These are phyloP conservation scores for Amblyopsis hoosieri DNA, from an alignment of 2,797 vertebrate species.

Conservation along the genomic window DNA sequence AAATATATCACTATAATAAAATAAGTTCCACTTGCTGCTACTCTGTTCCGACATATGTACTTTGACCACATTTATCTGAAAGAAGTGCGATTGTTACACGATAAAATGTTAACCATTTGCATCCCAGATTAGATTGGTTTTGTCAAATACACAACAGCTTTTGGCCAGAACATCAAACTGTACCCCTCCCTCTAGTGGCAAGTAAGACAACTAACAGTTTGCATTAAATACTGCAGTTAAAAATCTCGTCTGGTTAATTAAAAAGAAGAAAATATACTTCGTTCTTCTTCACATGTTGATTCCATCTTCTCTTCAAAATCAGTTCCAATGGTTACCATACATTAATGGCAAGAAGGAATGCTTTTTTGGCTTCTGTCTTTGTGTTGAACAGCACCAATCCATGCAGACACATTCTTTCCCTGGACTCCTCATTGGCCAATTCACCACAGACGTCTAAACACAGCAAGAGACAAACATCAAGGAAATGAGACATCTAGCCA, in stretches of 20 bases:
- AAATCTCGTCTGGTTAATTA: slow-evolving; percentile 52
- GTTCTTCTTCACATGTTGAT: slow-evolving; percentile 30
- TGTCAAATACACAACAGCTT: slow-evolving; percentile 59
- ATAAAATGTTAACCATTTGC: slow-evolving; percentile 33
- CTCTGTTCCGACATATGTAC: slow-evolving; percentile 42
- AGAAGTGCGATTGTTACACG: slow-evolving; percentile 53
- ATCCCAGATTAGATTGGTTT: slow-evolving; percentile 35
- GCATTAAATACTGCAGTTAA: slow-evolving; percentile 20
- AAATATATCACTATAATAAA: slow-evolving; percentile 81
- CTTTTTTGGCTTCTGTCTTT: slow-evolving; percentile 54
- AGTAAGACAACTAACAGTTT: slow-evolving; percentile 48
- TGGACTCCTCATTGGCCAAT: slow-evolving; percentile 51
- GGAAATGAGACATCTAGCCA: slow-evolving; percentile 3
- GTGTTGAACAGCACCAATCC: slow-evolving; percentile 52
- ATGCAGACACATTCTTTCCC: slow-evolving; percentile 53
- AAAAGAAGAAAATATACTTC: slow-evolving; percentile 28
- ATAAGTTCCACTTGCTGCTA: slow-evolving; percentile 63
- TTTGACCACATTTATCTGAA: slow-evolving; percentile 46
- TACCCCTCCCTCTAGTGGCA: slow-evolving; percentile 58
- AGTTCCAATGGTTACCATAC: slow-evolving; percentile 43
- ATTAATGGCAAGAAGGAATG: slow-evolving; percentile 53
- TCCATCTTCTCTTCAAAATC: slow-evolving; percentile 47
- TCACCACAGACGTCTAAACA: slow-evolving; percentile 52
- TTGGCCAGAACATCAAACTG: slow-evolving; percentile 53
- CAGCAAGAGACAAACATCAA: slow-evolving; percentile 20